A percentile compares a stretch with the other conserved stretches of the same genome.
phyloP scores from a whole-genome alignment of 2,888 invertebrate genomes.

The Acanthococcus lagerstroemiae region DNA sequence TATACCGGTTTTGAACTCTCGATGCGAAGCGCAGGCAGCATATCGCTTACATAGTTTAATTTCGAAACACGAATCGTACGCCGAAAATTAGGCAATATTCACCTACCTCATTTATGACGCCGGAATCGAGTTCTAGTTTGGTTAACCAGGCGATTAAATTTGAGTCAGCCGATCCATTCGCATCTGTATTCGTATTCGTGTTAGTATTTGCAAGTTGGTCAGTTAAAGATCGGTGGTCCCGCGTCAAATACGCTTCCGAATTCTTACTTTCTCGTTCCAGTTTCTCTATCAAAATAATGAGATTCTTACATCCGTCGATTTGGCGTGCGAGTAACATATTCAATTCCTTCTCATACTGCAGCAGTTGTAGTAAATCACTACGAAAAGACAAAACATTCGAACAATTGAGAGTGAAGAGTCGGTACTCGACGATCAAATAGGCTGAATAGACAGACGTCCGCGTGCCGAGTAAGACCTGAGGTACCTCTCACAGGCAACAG shows the following conservation, averaged over 20 bases:
- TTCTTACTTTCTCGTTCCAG: neutral
- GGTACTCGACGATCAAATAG: no score
- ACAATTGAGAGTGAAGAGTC: no score
- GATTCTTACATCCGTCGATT: slow-evolving; percentile 8
- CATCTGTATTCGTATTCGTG: neutral
- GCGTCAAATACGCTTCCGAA: neutral
- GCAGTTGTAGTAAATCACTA: slow-evolving; percentile 18
- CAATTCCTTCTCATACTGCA: slow-evolving; percentile 13
- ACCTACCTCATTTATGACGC: slow-evolving; percentile 54
- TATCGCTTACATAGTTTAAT: neutral
- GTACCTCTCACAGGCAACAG: no score
- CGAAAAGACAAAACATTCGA: neutral
- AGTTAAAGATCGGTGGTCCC: neutral
- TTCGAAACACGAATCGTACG: neutral
- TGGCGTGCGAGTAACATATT: slow-evolving; percentile 2
- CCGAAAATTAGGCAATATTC: no score
- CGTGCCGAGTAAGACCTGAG: no score
- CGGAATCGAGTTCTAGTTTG: slow-evolving; percentile 56
- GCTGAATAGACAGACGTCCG: no score
- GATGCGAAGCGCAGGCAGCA: no score
- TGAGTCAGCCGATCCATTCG: slow-evolving; percentile 43
- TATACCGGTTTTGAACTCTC: no score
- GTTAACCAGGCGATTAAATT: slow-evolving; percentile 62
- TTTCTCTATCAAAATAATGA: slow-evolving; percentile 6
- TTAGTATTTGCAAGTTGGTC: neutral